phyloP scores from a whole-genome alignment of 2,888 invertebrate species.

The Oxycera nigricornis region DNA sequence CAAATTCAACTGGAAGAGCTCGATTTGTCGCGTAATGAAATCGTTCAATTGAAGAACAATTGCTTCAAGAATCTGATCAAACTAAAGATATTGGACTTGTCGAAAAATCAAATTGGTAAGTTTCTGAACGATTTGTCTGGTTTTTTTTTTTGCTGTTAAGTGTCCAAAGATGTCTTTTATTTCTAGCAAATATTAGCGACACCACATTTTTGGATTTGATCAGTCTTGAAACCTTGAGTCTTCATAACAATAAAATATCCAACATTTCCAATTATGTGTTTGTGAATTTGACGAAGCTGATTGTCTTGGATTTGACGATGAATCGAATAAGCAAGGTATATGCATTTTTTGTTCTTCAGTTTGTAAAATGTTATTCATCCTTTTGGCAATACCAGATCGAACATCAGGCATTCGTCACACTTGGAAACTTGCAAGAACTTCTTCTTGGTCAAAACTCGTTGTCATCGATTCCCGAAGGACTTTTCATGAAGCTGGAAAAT shows the following conservation, averaged over 20 bases:
- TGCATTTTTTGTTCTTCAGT: background rate
- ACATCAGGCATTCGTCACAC: slow-evolving; percentile 60
- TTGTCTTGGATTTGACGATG: slow-evolving; percentile 57
- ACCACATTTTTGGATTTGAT: slow-evolving; percentile 56
- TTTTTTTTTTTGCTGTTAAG: too few species aligned
- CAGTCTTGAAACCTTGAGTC: slow-evolving; percentile 58
- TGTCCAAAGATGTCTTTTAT: slow-evolving; percentile 9
- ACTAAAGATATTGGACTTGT: slow-evolving; percentile 67
- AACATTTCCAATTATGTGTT: slow-evolving; percentile 58
- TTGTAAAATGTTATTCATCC: background rate
- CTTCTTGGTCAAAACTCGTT: slow-evolving; percentile 67
- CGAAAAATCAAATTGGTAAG: slow-evolving; percentile 67
- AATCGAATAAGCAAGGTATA: slow-evolving; percentile 57
- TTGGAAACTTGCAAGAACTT: slow-evolving; percentile 63
- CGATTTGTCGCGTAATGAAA: slow-evolving; percentile 70
- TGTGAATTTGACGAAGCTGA: slow-evolving; percentile 53
- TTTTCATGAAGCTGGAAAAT: slow-evolving; percentile 62
- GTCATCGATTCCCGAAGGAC: slow-evolving; percentile 60
- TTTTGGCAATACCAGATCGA: slow-evolving; percentile 52
- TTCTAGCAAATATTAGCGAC: slow-evolving; percentile 55
- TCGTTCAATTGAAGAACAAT: slow-evolving; percentile 64
- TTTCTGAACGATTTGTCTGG: too few species aligned
- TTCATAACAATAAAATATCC: slow-evolving; percentile 63
- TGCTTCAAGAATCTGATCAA: slow-evolving; percentile 64
- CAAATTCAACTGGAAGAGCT: slow-evolving; percentile 68